Base-by-base conservation (phyloP, 2,888 invertebrate species). In the Gymnosoma rotundatum region DNA sequence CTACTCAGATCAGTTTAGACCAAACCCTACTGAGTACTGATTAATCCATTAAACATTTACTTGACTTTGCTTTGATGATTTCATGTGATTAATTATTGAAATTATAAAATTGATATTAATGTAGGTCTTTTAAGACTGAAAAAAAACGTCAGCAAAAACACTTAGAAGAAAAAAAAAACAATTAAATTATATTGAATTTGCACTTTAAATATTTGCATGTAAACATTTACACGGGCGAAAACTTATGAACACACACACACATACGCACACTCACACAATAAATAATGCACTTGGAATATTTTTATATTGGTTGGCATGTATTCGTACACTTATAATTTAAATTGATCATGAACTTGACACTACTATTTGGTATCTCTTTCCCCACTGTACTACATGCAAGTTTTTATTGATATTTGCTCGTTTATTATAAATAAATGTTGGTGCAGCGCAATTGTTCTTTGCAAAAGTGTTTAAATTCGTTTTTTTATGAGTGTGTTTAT, bases 321-420 rank as follows among this genome's bases (percentile, higher is more conserved):
- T 50, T 48, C 8, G 38, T 38, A n/a, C 8, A 61, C 50, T 14
- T 60, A 32, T 20, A 42, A 21, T 25, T 36, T 4, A 18, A 50
- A 72, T 61, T 74, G 73, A 76, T 70, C 70, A 70, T 81, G 81
- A 81, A 81, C 81, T 81, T 81, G 81, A 81, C 81, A 81, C 70
- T 81, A 64, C 20, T 69, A 16, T 54, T 56, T 54, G 56, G 21
- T 9, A n/a, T 21, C 12, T 38, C 16, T 8, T 25, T 14, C 38
- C 50, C 36, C 21, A 36, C 72, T 48, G 7, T n/a, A 5, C 10
- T 12, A 20, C 38, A 12, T 32, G 25, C n/a, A 4, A 25, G 12
- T 4, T 70, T 42, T 69, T 67, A 48, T 48, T 48, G 16, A 48
- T 67, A 42, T 56, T 69, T 70, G 42, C 18, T 66, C 14, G 18